Percentiles rank a stretch among this genome's conserved stretches.
Conservation (phyloP, 2,797 vertebrate species). For the Hapalemur alaotrensis region DNA sequence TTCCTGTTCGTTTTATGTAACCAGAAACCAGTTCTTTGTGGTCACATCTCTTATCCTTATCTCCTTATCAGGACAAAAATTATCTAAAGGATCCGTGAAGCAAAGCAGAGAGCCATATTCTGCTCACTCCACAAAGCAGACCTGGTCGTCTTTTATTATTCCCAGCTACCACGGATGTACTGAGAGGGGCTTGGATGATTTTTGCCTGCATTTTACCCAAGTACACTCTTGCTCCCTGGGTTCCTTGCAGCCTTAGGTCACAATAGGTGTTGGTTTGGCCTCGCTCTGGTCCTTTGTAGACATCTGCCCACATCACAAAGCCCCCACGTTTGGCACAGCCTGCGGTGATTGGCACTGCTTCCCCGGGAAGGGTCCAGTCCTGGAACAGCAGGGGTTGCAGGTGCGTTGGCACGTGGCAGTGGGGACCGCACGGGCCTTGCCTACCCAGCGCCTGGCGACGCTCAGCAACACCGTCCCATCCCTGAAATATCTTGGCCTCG, state of each 20-base stretch:
- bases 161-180: background rate
- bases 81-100: background rate
- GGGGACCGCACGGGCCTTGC: constrained; percentile 46
- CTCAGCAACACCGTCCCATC: constrained; percentile 59
- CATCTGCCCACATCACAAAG: constrained; percentile 81
- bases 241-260: constrained; percentile 68
- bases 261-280: constrained; percentile 74
- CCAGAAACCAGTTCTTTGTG: background rate
- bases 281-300: constrained; percentile 74
- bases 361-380: constrained; percentile 74
- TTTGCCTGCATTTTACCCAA: background rate
- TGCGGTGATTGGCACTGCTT: constrained; percentile 74
- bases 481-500: constrained; percentile 70
- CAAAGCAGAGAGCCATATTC: background rate
- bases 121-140: background rate
- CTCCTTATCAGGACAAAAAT: background rate
- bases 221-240: background rate
- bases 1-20: background rate
- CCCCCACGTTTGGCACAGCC: constrained; percentile 76
- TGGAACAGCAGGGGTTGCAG: constrained; percentile 82
- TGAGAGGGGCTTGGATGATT: background rate
- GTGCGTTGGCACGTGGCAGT: constrained; percentile 81
- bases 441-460: constrained; percentile 66
- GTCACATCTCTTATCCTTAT: background rate
- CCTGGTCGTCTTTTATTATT: background rate